Base-by-base conservation (phyloP, 2,888 invertebrate genomes). In the Megamerina dolium region DNA sequence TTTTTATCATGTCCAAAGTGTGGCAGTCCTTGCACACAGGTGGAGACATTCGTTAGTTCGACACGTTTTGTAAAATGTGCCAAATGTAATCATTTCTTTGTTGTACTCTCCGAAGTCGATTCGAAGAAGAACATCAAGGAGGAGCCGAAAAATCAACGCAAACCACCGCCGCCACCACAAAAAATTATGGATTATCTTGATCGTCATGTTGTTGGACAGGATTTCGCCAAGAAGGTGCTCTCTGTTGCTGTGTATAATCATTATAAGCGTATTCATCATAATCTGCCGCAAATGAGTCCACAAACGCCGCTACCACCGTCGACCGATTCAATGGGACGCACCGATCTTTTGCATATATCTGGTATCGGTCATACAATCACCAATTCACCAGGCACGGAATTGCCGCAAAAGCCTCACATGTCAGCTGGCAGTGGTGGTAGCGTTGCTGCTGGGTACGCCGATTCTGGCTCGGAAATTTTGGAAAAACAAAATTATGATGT, bases 211-310 rank as follows among this genome's bases (percentile, higher is more conserved):
- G 86, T 99, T 17, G 99, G 97, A 0, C 97, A 99, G 72, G 91
- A 95, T 54, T 82, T 87, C 70, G 97, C 97, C 2, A 99, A 99
- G 74, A 96, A 96, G 74, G 95, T 96, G 29, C 75, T 99, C 27
- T 86, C 96, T 1, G 97, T 97, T 26, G 96, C 97, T 10, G 97
- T 99, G 1, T 99, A 99, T 75, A 96, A 97, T 74, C 99, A 99
- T 70, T 99, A 97, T 74, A 96, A 97, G 75, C 78, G 97, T 60
- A 92, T 99, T 63, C 90, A 89, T 72, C 93, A 96, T 72, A 96
- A 96, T 74, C 78, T 89, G 47, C 84, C 82, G 56, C 77, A 70
- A 47, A 30, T 49, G 20, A 49, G 27, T 44, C 52, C 62, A 37
- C 60, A 64, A 40, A 57, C 59, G 31, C 53, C 56, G 66, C 48